A percentile compares a stretch with the other conserved stretches of the same genome.
Conservation (phyloP, 2,113 vertebrate species). For the Strix uralensis region DNA sequence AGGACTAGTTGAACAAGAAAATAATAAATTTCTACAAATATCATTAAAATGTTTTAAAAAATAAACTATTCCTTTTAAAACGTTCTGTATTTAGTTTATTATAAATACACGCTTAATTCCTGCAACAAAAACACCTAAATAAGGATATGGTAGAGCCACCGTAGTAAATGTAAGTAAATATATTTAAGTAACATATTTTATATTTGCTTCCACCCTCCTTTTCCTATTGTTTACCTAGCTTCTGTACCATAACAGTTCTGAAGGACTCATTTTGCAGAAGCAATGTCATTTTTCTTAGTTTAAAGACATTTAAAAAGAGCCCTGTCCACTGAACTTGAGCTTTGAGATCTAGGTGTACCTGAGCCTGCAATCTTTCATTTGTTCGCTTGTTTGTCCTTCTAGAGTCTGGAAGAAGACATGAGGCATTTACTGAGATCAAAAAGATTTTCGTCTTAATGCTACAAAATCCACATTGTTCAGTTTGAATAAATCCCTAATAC, state of each 20-base stretch:
- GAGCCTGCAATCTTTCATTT: background rate
- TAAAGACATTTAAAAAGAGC: background rate
- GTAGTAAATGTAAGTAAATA: background rate
- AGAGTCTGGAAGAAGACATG: background rate
- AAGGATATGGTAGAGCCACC: background rate
- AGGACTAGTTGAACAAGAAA: background rate
- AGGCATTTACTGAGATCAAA: background rate
- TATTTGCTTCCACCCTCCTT: background rate
- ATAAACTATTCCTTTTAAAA: background rate
- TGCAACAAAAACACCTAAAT: background rate
- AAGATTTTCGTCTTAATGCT: background rate
- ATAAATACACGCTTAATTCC: background rate
- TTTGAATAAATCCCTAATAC: background rate
- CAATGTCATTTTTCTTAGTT: background rate
- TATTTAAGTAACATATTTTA: background rate
- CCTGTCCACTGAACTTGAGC: background rate
- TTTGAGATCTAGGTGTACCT: background rate
- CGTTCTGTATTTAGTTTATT: background rate
- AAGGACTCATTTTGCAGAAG: background rate
- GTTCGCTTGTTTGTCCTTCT: background rate
- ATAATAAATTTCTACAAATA: background rate
- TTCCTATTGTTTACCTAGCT: background rate
- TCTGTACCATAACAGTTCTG: background rate
- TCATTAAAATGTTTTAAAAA: background rate
- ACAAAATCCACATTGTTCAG: background rate